Evolutionary conservation across 1,140 invertebrate genomes (phyloP), one percentile per base, ranked within the genome.

Genomic region (Conopomorpha cramerella): DNA sequence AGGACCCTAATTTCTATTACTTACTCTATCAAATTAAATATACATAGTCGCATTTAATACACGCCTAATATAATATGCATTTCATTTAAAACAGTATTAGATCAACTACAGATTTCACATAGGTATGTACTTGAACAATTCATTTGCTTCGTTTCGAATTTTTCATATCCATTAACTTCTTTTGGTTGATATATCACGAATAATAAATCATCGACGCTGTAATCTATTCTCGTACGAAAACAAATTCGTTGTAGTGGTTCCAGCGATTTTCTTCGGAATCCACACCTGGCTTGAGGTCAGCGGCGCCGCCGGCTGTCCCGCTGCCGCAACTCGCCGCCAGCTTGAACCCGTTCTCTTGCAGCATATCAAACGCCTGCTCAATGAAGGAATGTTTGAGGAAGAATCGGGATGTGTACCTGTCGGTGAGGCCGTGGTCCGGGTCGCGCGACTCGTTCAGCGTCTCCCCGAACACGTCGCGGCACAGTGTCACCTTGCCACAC

Each of bases 231-330:
- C 92, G 83, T 39, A 91, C 85, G 68, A 98, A 99, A 27, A 98
- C 91, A 71, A 98, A 99, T 82, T 98, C 96, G 81, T 98, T 98
- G 82, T 98, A 99, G 68, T 99, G 96, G 77, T 97, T 96, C 96
- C 96, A 99, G 62, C 93, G 92, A 61, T 93, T 95, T 67, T 99
- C 96, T 71, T 99, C 95, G 0, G 88, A 86, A 67, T 98, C 95
- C 38, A 96, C 90, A 8, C 95, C 95, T 0, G 95, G 94, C 61
- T 98, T 98, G 8, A 93, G 81, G 34, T 96, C 90, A 12, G 90
- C 86, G 3, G 86, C 84, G 2, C 82, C 85, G 16, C 94, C 91
- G 3, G 92, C 92, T 2, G 95, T 98, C 12, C 95, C 95, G 15
- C 92, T 95, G 13, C 93, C 95, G 57, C 93, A 96, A 51, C 91